Percentiles rank a stretch among this genome's conserved stretches.
phyloP scores from a whole-genome alignment of 2,113 vertebrate species.

The Triplophysa tibetana region DNA sequence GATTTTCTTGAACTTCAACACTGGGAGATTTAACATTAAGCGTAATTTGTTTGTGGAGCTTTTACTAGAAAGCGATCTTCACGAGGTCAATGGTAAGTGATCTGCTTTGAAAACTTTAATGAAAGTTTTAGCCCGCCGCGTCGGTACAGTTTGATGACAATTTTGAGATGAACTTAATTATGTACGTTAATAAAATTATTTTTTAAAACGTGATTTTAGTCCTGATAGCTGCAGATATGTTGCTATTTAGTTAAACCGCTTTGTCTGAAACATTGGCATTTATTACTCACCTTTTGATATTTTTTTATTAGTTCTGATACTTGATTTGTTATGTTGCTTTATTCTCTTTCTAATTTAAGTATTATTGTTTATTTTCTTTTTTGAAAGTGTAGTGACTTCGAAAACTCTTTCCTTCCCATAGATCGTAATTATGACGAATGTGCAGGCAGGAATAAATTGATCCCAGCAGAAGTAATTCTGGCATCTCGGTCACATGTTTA shows the following conservation, averaged over 20 bases:
- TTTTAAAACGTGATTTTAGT: too few relatives aligned
- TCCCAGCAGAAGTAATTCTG: constrained; percentile 9
- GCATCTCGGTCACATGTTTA: constrained; percentile 16
- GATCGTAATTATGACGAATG: constrained; percentile 44
- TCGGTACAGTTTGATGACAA: not conserved
- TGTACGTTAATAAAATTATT: too few relatives aligned
- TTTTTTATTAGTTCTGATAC: too few relatives aligned
- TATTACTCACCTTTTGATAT: too few relatives aligned
- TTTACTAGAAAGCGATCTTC: not conserved
- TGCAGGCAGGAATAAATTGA: constrained; percentile 28
- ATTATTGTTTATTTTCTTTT: not conserved
- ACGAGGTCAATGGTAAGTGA: constrained; percentile 19
- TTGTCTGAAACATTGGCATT: too few relatives aligned
- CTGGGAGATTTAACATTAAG: not conserved
- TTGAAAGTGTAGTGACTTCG: constrained; percentile 29
- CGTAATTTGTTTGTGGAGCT: not conserved
- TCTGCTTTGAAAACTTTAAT: constrained; percentile 19
- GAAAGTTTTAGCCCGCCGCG: not conserved
- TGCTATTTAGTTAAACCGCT: too few relatives aligned
- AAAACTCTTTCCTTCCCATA: constrained; percentile 40
- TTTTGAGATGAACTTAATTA: not conserved
- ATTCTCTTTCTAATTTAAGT: not conserved
- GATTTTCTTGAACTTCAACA: constrained; percentile 5
- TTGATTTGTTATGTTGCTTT: too few relatives aligned
- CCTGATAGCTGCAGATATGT: too few relatives aligned